phyloP scores from a whole-genome alignment of 2,113 vertebrate genomes.

The Balaenoptera acutorostrata region DNA sequence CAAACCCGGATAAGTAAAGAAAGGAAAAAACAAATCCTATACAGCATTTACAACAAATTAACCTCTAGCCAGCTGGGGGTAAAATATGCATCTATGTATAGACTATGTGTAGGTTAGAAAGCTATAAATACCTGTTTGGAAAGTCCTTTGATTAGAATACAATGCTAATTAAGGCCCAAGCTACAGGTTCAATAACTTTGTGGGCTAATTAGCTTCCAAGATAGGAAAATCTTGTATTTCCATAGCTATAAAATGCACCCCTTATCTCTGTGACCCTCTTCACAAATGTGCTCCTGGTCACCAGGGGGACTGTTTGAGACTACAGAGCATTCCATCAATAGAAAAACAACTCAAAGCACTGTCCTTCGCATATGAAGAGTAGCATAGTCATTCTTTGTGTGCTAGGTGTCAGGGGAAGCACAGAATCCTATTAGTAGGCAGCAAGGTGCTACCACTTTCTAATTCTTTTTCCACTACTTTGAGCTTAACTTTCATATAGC shows the following conservation, averaged over 20 bases:
- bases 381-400: neutral
- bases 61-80: slow-evolving; percentile 72
- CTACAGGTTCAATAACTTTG: slow-evolving; percentile 27
- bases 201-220: slow-evolving; percentile 55
- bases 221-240: slow-evolving; percentile 29
- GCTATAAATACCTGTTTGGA: slow-evolving; percentile 71
- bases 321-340: neutral
- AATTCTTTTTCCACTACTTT: neutral
- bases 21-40: slow-evolving; percentile 79
- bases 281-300: neutral
- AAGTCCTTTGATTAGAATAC: slow-evolving; percentile 65
- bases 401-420: neutral
- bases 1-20: slow-evolving; percentile 76
- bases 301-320: neutral
- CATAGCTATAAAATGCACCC: neutral
- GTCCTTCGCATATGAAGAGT: neutral
- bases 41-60: slow-evolving; percentile 88
- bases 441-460: neutral
- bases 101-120: slow-evolving; percentile 77
- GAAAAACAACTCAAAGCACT: neutral
- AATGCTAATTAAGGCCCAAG: slow-evolving; percentile 66
- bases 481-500: neutral
- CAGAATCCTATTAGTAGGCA: neutral
- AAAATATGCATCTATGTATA: slow-evolving; percentile 70
- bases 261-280: neutral